Base-by-base conservation (phyloP, 2,797 vertebrate species). In the Melanogrammus aeglefinus region DNA sequence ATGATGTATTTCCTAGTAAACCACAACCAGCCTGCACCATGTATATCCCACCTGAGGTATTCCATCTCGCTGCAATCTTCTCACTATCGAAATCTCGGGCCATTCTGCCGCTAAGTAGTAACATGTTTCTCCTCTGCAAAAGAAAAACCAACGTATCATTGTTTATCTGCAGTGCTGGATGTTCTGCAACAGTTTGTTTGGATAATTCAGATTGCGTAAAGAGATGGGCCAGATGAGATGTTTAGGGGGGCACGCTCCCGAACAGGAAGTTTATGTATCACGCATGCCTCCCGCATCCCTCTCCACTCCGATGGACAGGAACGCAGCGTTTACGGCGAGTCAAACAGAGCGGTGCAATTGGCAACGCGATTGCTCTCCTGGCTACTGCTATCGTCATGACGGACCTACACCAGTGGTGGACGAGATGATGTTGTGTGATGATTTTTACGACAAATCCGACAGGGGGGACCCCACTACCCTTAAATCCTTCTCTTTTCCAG, bases 201-300 rank as follows among this genome's bases (percentile, higher is more conserved):
- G 79, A 81, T 82, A 82, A 82, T 78, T 75, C 76, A 81, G 89
- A 88, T 88, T 10, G 78, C 84, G 84, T 70, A 24, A 80, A 57
- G 76, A 80, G 86, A 88, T 87, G 81, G 81, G 44, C 24, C 82
- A 80, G 77, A 80, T 77, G 79, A 77, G 75, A 89, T 87, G 82
- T 85, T 90, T 90, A 77, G 79, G 79, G 85, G 51, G 84, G 82
- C 91, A 88, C 86, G 88, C 91, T 90, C 89, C 88, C 87, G 85
- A 85, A 88, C 92, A 93, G 93, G 93, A 94, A 94, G 94, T 94
- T 93, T 93, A 93, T 92, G 86, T 86, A 84, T 90, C 90, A 89
- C 78, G 89, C 90, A 92, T 91, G 90, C 89, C 89, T 89, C 91
- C 85, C 80, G 51, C 13, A 24, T 14, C 27, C 66, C 66, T n/a